Conservation (phyloP, 2,888 invertebrate genomes). For the Chymomyza amoena region DNA sequence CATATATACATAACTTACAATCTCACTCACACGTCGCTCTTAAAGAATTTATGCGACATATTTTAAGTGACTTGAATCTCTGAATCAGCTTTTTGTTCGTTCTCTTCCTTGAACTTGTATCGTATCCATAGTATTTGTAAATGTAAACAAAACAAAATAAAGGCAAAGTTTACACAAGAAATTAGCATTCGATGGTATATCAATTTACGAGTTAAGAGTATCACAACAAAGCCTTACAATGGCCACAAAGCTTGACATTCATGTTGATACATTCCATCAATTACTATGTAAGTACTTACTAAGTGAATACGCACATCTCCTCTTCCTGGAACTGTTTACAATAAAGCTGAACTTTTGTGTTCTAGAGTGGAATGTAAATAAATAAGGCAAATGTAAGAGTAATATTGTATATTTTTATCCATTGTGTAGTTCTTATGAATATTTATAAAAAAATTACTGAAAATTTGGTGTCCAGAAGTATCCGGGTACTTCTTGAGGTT, state of each 20-base stretch:
- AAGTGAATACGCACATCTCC: background rate
- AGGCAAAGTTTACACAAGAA: constrained; percentile 45
- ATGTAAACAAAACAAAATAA: constrained; percentile 45
- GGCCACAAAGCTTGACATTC: background rate
- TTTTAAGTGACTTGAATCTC: constrained; percentile 31
- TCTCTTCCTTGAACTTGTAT: constrained; percentile 17
- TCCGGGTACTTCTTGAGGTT: no score
- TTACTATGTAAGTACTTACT: background rate
- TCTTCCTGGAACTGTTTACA: background rate
- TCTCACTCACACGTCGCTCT: constrained; percentile 6
- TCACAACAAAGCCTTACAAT: background rate
- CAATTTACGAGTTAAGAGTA: constrained; percentile 43
- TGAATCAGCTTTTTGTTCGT: constrained; percentile 49
- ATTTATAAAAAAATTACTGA: no score
- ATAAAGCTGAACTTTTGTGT: background rate
- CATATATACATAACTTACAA: background rate
- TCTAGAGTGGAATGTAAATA: background rate
- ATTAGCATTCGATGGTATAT: constrained; percentile 50
- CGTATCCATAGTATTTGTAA: constrained; percentile 32
- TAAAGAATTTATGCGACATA: constrained; percentile 42
- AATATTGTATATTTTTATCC: no score
- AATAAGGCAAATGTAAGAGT: background rate
- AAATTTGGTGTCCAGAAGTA: no score
- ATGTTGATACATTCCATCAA: background rate
- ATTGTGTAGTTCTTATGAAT: no score